Percentiles rank a stretch among this genome's conserved stretches.
Conservation (phyloP, 2,888 invertebrate genomes). For the Rhingia rostrata region DNA sequence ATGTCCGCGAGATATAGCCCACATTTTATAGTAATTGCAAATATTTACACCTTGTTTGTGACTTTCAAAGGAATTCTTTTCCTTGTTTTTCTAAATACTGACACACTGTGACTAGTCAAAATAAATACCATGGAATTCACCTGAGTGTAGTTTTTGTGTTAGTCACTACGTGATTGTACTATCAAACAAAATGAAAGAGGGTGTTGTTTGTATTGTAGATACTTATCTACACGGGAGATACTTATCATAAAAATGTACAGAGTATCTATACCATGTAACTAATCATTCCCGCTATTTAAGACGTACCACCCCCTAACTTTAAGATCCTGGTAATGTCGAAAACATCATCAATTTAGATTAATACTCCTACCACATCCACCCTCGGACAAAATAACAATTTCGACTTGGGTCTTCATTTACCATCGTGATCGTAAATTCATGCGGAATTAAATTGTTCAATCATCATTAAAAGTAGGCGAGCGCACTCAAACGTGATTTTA, state of each 20-base stretch:
- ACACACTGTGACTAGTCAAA: conserved; percentile 46
- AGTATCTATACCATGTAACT: not conserved
- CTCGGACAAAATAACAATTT: conserved; percentile 8
- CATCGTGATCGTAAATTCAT: conserved; percentile 64
- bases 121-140: conserved; percentile 51
- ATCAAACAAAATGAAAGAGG: not conserved
- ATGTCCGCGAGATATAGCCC: conserved; percentile 30
- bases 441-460: conserved; percentile 71
- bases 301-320: conserved; percentile 4
- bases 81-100: conserved; percentile 16
- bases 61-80: conserved; percentile 34
- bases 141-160: conserved; percentile 50
- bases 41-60: conserved; percentile 20
- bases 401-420: conserved; percentile 39
- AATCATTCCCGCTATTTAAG: not conserved
- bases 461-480: conserved; percentile 65
- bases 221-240: conserved; percentile 3
- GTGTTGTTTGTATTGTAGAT: not conserved
- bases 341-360: not conserved
- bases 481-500: conserved; percentile 62
- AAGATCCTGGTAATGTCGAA: conserved; percentile 7
- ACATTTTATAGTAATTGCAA: conserved; percentile 7
- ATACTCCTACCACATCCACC: conserved; percentile 9
- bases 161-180: conserved; percentile 31
- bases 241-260: not conserved